Percentiles rank a stretch among this genome's conserved stretches.
Conservation (phyloP, 2,888 invertebrate species). For the Agrilus biguttatus region DNA sequence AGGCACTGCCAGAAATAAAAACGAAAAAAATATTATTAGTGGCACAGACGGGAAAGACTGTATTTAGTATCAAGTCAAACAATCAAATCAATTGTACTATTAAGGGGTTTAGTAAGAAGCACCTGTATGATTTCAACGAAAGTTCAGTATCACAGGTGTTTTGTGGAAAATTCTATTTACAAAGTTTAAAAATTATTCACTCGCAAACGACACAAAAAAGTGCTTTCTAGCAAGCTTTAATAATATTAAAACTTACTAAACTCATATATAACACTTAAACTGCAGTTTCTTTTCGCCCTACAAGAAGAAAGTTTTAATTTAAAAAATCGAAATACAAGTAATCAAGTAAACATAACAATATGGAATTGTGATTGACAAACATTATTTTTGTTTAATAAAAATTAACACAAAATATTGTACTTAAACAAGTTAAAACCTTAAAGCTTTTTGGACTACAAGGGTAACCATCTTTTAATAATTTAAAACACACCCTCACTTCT, state of each 20-base stretch:
- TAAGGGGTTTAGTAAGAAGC: slow-evolving; percentile 3
- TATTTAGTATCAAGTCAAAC: slow-evolving; percentile 6
- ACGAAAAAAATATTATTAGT: slow-evolving; percentile 13
- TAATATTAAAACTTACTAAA: not conserved
- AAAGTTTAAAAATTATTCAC: slow-evolving; percentile 1
- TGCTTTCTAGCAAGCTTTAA: not conserved
- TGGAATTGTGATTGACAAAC: not conserved
- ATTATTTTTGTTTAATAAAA: not conserved
- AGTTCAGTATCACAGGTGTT: not conserved
- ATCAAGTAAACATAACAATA: not conserved
- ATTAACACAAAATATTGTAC: too few relatives aligned
- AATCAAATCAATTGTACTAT: slow-evolving; percentile 8
- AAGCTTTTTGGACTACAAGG: too few relatives aligned
- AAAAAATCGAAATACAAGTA: not conserved
- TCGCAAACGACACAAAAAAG: not conserved
- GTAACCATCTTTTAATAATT: too few relatives aligned
- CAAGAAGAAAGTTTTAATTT: slow-evolving; percentile 1
- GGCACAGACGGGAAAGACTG: too few relatives aligned
- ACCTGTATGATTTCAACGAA: too few relatives aligned
- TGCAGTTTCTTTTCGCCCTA: slow-evolving; percentile 1
- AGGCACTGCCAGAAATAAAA: slow-evolving; percentile 36
- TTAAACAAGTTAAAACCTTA: too few relatives aligned
- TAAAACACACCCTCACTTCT: too few relatives aligned
- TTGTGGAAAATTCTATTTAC: not conserved
- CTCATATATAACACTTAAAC: slow-evolving; percentile 3